Conservation (phyloP, 1,140 invertebrate genomes). For the Papilio polytes region DNA sequence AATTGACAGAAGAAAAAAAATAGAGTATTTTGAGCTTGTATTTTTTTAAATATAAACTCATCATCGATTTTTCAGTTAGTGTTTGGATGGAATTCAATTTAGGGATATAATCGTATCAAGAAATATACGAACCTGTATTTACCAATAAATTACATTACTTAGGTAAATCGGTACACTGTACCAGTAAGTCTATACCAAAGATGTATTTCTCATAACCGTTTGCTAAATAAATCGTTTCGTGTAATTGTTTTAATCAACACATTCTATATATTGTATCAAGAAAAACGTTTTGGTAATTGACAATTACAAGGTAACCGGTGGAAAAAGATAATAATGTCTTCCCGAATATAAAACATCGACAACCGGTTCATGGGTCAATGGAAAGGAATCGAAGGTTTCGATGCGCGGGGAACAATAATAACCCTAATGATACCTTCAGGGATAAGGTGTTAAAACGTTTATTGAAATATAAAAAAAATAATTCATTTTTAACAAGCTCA, state of each 20-base stretch:
- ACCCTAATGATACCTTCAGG: slow-evolving; percentile 77
- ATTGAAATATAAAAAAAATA: slow-evolving; percentile 80
- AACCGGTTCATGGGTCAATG: slow-evolving; percentile 47
- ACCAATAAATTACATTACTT: neutral
- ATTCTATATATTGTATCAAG: neutral
- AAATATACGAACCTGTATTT: neutral
- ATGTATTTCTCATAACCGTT: neutral
- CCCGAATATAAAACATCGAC: slow-evolving; percentile 36
- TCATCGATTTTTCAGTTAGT: neutral
- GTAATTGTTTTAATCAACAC: neutral
- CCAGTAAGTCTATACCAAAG: neutral
- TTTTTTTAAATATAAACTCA: neutral
- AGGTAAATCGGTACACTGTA: neutral
- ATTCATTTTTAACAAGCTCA: slow-evolving; percentile 82
- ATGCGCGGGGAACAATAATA: slow-evolving; percentile 64
- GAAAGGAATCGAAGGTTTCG: slow-evolving; percentile 29
- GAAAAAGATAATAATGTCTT: slow-evolving; percentile 34
- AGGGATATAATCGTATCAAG: neutral
- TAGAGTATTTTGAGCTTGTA: neutral
- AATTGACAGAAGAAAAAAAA: no score
- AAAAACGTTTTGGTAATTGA: slow-evolving; percentile 28
- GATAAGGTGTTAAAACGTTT: slow-evolving; percentile 83
- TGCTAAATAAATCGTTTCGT: neutral
- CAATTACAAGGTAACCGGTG: slow-evolving; percentile 33
- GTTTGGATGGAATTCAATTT: neutral